These are phyloP conservation scores for Nyctibius grandis DNA, from an alignment of 2,797 vertebrate species.

Conservation along the genomic window DNA sequence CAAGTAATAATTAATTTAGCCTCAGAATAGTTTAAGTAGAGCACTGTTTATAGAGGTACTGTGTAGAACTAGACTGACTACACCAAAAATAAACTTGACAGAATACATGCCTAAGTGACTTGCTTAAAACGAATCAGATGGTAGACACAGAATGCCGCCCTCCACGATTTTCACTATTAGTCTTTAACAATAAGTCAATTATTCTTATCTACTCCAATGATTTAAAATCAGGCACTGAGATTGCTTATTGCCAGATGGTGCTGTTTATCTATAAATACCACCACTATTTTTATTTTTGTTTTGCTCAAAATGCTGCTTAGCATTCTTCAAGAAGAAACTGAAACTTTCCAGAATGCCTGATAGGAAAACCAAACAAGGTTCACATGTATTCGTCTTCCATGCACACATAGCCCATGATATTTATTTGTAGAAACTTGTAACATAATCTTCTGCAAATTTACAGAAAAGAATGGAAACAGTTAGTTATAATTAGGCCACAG, in stretches of 20 bases:
- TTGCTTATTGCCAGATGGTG: not conserved
- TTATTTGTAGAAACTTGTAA: not conserved
- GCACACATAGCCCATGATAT: not conserved
- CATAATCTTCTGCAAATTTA: not conserved
- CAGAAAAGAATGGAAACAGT: not conserved
- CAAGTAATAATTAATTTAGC: not conserved
- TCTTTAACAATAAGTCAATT: not conserved
- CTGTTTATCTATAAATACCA: not conserved
- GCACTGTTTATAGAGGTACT: not conserved
- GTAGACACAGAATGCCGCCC: not conserved
- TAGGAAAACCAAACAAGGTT: not conserved
- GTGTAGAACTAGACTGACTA: not conserved
- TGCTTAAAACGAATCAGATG: not conserved
- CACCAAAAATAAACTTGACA: not conserved
- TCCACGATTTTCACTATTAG: not conserved
- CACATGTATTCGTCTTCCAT: not conserved
- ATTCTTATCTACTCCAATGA: not conserved
- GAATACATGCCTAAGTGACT: not conserved
- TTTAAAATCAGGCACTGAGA: not conserved
- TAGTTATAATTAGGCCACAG: not conserved
- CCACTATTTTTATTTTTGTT: not conserved
- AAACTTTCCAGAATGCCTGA: not conserved
- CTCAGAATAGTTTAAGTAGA: not conserved
- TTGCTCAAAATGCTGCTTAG: not conserved
- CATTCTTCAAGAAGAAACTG: not conserved